These are phyloP conservation scores for Phortica variegata DNA, from an alignment of 1,140 invertebrate genomes.

Conservation along the genomic window DNA sequence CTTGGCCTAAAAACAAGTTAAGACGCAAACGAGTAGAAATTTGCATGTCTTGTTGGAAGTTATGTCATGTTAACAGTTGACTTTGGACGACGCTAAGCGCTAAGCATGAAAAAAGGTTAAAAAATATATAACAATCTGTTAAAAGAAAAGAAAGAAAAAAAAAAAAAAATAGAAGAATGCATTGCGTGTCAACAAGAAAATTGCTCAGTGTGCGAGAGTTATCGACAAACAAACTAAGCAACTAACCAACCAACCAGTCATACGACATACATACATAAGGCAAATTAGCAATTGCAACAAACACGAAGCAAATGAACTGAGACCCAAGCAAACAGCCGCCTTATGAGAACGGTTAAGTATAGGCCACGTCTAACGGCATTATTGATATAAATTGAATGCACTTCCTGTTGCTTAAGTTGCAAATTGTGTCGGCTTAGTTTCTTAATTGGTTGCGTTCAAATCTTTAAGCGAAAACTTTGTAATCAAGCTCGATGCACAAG, in stretches of 20 bases:
- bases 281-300: neutral
- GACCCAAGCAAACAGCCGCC: conserved; percentile 20
- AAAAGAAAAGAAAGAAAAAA: no score
- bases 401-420: conserved; percentile 21
- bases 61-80: conserved; percentile 54
- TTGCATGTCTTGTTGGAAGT: conserved; percentile 44
- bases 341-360: conserved; percentile 4
- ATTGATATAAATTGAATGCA: conserved; percentile 46
- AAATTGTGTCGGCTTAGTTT: no score
- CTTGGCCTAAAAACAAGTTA: conserved; percentile 12
- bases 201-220: conserved; percentile 3
- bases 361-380: conserved; percentile 25
- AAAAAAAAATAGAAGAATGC: no score
- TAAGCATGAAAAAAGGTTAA: no score
- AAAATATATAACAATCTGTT: no score
- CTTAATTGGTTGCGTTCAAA: no score
- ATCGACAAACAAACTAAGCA: conserved; percentile 19
- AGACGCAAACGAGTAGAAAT: conserved; percentile 6
- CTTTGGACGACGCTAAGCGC: conserved; percentile 25
- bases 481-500: no score
- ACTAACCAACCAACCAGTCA: conserved; percentile 7
- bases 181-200: no score
- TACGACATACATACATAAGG: neutral
- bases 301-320: conserved; percentile 14
- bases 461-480: no score